A percentile compares a stretch with the other conserved stretches of the same genome.
Conservation (phyloP, 2,888 invertebrate species). For the Tethea ocularis region DNA sequence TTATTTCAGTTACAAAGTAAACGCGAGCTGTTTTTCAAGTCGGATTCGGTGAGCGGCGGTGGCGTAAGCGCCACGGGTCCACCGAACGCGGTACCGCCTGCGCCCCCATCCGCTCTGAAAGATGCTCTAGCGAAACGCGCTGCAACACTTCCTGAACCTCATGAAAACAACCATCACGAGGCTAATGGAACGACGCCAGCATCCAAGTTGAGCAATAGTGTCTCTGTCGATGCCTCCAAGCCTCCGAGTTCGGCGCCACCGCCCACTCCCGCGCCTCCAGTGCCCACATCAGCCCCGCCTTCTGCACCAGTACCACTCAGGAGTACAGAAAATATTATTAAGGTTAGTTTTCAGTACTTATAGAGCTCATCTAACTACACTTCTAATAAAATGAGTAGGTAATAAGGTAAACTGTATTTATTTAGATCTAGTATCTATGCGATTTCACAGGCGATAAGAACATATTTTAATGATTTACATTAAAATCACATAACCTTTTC, state of each 20-base stretch:
- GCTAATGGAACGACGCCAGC: slow-evolving; percentile 67
- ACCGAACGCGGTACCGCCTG: slow-evolving; percentile 71
- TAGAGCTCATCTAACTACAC: background rate
- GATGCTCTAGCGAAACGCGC: slow-evolving; percentile 77
- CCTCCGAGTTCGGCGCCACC: slow-evolving; percentile 71
- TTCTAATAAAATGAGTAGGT: no score
- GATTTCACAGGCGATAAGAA: no score
- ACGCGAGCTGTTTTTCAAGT: slow-evolving; percentile 94
- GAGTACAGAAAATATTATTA: slow-evolving; percentile 78
- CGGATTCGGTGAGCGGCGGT: slow-evolving; percentile 82
- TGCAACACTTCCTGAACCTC: slow-evolving; percentile 70
- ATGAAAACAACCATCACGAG: slow-evolving; percentile 79
- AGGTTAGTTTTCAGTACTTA: slow-evolving; percentile 48
- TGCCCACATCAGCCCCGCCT: slow-evolving; percentile 64
- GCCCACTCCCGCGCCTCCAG: slow-evolving; percentile 75
- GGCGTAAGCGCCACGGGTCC: slow-evolving; percentile 75
- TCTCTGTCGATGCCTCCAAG: slow-evolving; percentile 68
- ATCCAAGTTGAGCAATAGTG: slow-evolving; percentile 72
- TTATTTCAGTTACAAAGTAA: slow-evolving; percentile 90
- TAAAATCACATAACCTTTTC: no score
- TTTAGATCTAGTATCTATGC: no score
- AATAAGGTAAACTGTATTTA: no score
- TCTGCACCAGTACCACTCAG: slow-evolving; percentile 59
- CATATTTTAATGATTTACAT: no score
- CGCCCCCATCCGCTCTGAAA: slow-evolving; percentile 80